Evolutionary conservation across 2,113 vertebrate genomes (phyloP).

Genomic region (Elephantulus edwardii): DNA sequence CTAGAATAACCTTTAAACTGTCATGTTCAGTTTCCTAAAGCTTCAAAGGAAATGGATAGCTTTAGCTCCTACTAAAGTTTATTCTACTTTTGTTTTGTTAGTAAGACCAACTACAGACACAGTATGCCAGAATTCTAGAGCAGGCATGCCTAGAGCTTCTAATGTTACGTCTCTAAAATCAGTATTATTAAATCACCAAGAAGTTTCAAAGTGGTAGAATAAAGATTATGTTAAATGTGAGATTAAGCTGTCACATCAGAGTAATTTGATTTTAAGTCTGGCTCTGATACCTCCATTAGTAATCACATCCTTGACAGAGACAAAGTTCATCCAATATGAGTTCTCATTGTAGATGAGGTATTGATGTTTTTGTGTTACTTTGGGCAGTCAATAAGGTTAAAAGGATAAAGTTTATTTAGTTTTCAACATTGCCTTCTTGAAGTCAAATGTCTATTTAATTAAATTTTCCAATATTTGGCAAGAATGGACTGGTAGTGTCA

Average conservation of each 20-base stretch:
- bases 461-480: conserved; percentile 79
- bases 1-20: neutral
- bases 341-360: conserved; percentile 62
- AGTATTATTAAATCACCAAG: conserved; percentile 57
- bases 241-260: conserved; percentile 61
- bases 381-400: conserved; percentile 79
- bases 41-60: neutral
- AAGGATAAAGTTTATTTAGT: conserved; percentile 77
- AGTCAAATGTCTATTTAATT: conserved; percentile 82
- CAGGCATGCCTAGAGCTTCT: neutral
- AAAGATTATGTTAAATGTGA: conserved; percentile 59
- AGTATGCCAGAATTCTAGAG: neutral
- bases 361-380: conserved; percentile 69
- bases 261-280: conserved; percentile 72
- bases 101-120: neutral
- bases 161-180: conserved; percentile 31
- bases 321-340: conserved; percentile 71
- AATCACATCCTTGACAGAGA: conserved; percentile 63
- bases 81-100: neutral
- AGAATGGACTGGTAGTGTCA: conserved; percentile 72
- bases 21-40: neutral
- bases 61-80: neutral
- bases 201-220: conserved; percentile 53
- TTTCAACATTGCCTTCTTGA: conserved; percentile 79
- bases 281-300: conserved; percentile 63